Base-by-base conservation (phyloP, 2,888 invertebrate species). In the Phortica magna region DNA sequence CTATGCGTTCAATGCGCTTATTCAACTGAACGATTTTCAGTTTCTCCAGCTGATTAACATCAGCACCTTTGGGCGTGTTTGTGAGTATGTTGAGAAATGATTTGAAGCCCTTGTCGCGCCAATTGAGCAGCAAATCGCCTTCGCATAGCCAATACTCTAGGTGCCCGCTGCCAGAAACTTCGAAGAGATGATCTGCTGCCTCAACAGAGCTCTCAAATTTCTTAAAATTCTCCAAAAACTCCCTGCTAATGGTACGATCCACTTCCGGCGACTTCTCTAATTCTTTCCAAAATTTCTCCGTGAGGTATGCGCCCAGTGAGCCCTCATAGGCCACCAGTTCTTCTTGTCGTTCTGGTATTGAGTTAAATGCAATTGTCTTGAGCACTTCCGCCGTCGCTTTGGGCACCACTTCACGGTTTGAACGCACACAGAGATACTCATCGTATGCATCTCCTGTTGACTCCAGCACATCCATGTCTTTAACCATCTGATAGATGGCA, bases 31-130 rank as follows among this genome's bases (percentile, higher is more conserved):
- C 84, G 4, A 61, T 2, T 4, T 22, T 22, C 22, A 22, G 10
- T 22, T 22, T 61, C 1, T 61, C 7, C 2, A n/a, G 19, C 10
- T 17, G 19, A 59, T 19, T 17, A 9, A 61, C 10, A 22, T 82
- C 76, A 0, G 80, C 73, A 10, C 82, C 77, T 1, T 76, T 71
- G 0, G 76, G 65, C 1, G 85, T 55, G 0, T 85, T 81, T 94
- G 94, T 93, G 79, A 97, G 92, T 67, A 96, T 85, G 83, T 95
- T 93, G 70, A 97, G 91, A 77, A 97, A 92, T 1, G 93, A 95
- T 79, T 92, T 93, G 87, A 94, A 97, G 1, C 96, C 96, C 78
- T 93, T 94, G 74, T 94, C 93, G 82, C 95, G 95, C 97, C 96
- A 97, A 85, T 95, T 94, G 4, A 95, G 92, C 83, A 95, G 90